phyloP scores from a whole-genome alignment of 1,140 invertebrate genomes.

The Rhagoletis pomonella region DNA sequence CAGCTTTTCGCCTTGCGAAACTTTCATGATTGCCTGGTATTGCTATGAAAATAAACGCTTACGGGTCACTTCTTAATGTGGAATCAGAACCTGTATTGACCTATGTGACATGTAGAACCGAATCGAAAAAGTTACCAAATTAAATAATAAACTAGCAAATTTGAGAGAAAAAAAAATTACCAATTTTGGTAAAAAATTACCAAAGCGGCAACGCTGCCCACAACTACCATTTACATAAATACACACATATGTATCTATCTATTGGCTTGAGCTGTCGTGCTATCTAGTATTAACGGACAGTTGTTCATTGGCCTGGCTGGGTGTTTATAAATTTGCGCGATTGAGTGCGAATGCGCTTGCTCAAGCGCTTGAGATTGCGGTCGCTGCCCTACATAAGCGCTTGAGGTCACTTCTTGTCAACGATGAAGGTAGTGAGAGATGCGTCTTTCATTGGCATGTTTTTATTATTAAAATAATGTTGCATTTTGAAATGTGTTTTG shows the following conservation, averaged over 20 bases:
- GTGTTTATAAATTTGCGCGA: neutral
- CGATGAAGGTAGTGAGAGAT: slow-evolving; percentile 20
- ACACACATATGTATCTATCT: neutral
- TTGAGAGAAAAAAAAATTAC: too few relatives aligned
- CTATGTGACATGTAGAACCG: too few relatives aligned
- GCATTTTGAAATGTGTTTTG: neutral
- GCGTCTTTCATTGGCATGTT: neutral
- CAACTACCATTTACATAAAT: neutral
- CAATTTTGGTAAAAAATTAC: too few relatives aligned
- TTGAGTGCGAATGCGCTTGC: neutral
- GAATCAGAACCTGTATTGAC: too few relatives aligned
- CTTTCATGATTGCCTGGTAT: too few relatives aligned
- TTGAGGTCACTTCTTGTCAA: slow-evolving; percentile 43
- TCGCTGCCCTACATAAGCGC: slow-evolving; percentile 50
- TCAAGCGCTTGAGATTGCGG: neutral
- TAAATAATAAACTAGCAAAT: too few relatives aligned
- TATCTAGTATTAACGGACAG: neutral
- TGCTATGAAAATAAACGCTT: too few relatives aligned
- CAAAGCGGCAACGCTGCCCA: too few relatives aligned
- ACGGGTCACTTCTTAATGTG: too few relatives aligned
- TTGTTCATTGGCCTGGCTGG: neutral
- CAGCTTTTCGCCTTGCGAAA: too few relatives aligned
- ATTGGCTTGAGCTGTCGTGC: neutral
- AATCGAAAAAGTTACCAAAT: too few relatives aligned
- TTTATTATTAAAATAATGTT: neutral